Conservation (phyloP, 2,113 vertebrate species). For the Pelecanus crispus region DNA sequence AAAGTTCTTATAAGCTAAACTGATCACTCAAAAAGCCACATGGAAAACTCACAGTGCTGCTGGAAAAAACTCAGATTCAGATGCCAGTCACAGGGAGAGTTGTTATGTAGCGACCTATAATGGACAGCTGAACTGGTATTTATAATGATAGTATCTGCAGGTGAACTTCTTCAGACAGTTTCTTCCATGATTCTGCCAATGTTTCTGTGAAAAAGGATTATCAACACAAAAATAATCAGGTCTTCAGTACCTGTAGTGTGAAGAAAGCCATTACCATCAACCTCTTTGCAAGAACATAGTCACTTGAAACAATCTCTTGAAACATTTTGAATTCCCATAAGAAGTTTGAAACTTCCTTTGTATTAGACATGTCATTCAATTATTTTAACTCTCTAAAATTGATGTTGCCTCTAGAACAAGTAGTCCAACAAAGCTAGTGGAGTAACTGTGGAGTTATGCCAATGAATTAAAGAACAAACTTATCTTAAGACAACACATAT, state of each 20-base stretch:
- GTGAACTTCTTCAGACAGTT: background rate
- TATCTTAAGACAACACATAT: background rate
- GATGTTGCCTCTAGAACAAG: background rate
- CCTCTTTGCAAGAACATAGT: background rate
- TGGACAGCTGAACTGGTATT: background rate
- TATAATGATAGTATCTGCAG: background rate
- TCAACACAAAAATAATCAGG: background rate
- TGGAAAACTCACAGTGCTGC: background rate
- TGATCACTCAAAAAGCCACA: background rate
- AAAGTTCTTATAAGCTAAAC: background rate
- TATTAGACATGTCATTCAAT: background rate
- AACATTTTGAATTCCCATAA: fast-evolving
- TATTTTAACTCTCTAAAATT: background rate
- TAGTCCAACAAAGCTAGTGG: background rate
- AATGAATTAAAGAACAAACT: background rate
- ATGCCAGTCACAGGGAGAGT: background rate
- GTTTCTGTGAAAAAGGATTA: background rate
- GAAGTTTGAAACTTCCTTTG: background rate
- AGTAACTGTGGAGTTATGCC: background rate
- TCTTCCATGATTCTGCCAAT: background rate
- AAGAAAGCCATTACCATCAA: background rate
- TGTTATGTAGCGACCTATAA: background rate
- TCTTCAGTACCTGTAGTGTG: background rate
- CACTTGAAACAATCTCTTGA: background rate
- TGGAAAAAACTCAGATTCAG: background rate